Percentiles rank a stretch among this genome's conserved stretches.
Conservation (phyloP, 1,140 invertebrate genomes). For the Eulimnadia texana region DNA sequence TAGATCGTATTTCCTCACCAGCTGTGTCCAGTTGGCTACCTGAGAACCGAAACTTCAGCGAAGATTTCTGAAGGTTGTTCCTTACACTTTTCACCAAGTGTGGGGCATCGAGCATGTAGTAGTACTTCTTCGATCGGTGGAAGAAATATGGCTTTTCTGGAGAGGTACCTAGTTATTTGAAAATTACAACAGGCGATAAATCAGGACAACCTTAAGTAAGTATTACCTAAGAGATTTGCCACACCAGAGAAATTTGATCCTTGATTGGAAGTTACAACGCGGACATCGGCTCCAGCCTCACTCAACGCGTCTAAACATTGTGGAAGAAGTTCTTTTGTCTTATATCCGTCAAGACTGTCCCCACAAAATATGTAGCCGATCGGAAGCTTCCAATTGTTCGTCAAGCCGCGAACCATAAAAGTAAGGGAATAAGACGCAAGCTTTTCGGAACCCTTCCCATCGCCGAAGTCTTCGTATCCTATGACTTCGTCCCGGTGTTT, state of each 20-base stretch:
- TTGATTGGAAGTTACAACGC: neutral
- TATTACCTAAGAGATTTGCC: neutral
- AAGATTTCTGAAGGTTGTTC: neutral
- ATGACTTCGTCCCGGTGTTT: neutral
- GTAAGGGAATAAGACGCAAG: neutral
- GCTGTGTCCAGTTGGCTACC: neutral
- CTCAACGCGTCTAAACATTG: neutral
- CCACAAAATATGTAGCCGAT: neutral
- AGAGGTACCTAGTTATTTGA: neutral
- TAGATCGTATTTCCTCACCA: neutral
- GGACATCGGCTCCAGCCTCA: neutral
- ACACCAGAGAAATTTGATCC: neutral
- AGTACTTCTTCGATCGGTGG: neutral
- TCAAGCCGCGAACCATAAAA: neutral
- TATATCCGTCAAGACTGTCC: neutral
- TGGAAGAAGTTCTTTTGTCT: neutral
- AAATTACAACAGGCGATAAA: neutral
- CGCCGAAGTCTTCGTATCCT: neutral
- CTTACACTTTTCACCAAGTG: neutral
- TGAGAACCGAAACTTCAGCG: neutral
- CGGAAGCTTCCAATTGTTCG: neutral
- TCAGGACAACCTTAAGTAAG: neutral
- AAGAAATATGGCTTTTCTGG: neutral
- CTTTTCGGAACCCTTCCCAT: neutral
- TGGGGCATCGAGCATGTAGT: neutral